Evolutionary conservation across 2,797 vertebrate species (phyloP), one percentile per base, ranked within the genome.

Genomic region (Nasua narica): DNA sequence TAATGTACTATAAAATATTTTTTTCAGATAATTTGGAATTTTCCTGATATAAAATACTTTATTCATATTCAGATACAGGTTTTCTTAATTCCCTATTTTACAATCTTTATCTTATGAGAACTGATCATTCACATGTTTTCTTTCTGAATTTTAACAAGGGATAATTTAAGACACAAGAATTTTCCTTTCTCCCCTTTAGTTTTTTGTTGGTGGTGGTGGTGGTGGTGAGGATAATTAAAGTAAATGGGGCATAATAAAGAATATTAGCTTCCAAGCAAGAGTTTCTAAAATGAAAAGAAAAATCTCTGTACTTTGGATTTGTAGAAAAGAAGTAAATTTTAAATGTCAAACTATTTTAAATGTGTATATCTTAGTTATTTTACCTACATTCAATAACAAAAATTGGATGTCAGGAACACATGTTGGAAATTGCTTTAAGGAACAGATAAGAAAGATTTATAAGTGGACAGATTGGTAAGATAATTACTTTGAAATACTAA

Each of bases 231-330:
- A 74, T 90, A 87, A 85, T 95, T 95, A 96, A 93, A 95, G 79
- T 87, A 96, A 97, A 90, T 97, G 69, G 43, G 21, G 35, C 29
- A 95, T 84, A 86, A 95, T 92, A 96, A 92, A 94, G 92, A 96
- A 83, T 96, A 96, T 92, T 86, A 89, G 27, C 23, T 91, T 86
- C 46, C 32, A 72, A 79, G 19, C 46, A 88, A 86, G 32, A 90
- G 60, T 74, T 97, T 91, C 54, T 95, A 91, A 97, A 96, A 69
- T 87, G 7, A 88, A 48, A 87, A 78, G 52, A 62, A 67, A n/a
- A 89, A 3, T 23, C 48, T n/a, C 35, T 74, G 18, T 77, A 89
- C 54, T 93, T 78, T 87, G 35, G 15, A 91, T 23, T 81, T 92
- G 82, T 29, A 70, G 27, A 87, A 82, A 52, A 89, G 25, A 76